Percentiles rank a stretch among this genome's conserved stretches.
phyloP scores from a whole-genome alignment of 2,888 invertebrate genomes.

The Cheilosia pagana region DNA sequence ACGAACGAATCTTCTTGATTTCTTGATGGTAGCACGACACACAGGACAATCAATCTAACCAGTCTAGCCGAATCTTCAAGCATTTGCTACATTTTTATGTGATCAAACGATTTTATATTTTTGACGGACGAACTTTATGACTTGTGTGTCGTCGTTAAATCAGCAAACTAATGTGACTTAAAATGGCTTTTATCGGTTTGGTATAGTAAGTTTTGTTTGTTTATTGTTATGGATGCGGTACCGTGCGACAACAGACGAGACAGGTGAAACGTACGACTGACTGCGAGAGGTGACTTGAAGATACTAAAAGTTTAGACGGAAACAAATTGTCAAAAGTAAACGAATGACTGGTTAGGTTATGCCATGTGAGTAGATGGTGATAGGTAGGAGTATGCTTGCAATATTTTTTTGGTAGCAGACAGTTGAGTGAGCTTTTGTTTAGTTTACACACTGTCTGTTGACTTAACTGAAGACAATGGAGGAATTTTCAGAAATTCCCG shows the following conservation, averaged over 20 bases:
- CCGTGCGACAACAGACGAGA: neutral
- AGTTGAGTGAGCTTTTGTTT: constrained; percentile 22
- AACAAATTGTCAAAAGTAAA: constrained; percentile 32
- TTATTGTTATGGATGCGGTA: constrained; percentile 24
- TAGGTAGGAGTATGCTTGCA: neutral
- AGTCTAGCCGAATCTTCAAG: neutral
- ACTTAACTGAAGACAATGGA: neutral
- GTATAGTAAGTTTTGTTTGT: constrained; percentile 19
- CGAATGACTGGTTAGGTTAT: constrained; percentile 10
- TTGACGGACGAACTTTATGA: neutral
- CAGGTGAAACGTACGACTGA: constrained; percentile 34
- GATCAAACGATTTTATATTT: neutral
- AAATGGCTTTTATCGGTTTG: constrained; percentile 1
- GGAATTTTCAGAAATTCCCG: neutral
- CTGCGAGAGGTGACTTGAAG: constrained; percentile 19
- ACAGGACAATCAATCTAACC: neutral
- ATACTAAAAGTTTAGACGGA: constrained; percentile 47
- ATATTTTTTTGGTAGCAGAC: constrained; percentile 4
- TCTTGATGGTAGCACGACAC: constrained; percentile 4
- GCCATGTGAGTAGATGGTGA: neutral
- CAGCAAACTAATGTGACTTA: neutral
- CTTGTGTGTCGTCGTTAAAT: constrained; percentile 6
- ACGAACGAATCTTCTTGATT: constrained; percentile 39
- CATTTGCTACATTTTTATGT: neutral
- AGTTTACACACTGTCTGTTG: neutral